phyloP scores from a whole-genome alignment of 2,113 vertebrate genomes.

The Archilochus colubris region DNA sequence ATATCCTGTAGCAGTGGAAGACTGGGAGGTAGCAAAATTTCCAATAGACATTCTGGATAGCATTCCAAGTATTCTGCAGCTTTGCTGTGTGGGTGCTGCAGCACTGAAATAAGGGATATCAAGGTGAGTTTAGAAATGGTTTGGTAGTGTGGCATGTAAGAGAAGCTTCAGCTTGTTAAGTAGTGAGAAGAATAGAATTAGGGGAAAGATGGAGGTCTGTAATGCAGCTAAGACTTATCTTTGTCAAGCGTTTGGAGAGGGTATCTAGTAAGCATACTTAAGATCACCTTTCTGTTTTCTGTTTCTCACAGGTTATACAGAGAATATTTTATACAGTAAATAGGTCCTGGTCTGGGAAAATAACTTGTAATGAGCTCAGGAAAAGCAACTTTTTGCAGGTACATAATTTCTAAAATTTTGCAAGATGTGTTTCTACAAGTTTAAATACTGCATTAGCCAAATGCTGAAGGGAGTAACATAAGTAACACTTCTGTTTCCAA shows the following conservation, averaged over 20 bases:
- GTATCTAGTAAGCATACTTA: not conserved
- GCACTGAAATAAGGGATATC: not conserved
- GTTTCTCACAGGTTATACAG: conserved; percentile 87
- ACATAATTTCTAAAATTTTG: not conserved
- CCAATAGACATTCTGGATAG: not conserved
- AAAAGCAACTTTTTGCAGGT: conserved; percentile 96
- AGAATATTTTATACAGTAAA: conserved; percentile 97
- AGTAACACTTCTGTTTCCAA: not conserved
- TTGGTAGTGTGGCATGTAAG: not conserved
- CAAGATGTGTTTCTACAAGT: not conserved
- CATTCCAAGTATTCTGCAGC: not conserved
- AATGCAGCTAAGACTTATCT: not conserved
- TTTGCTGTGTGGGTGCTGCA: not conserved
- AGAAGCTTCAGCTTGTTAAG: not conserved
- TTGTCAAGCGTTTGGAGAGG: not conserved
- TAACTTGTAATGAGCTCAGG: conserved; percentile 88
- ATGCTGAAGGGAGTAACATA: not conserved
- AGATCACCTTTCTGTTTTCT: not conserved
- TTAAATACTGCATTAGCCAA: not conserved
- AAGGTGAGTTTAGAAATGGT: not conserved
- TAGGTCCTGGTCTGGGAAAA: conserved; percentile 92
- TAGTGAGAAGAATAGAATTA: not conserved
- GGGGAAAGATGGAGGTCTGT: not conserved
- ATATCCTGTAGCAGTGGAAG: not conserved
- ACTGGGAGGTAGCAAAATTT: not conserved